phyloP scores from a whole-genome alignment of 2,888 invertebrate genomes.

The Drosophila formosana region DNA sequence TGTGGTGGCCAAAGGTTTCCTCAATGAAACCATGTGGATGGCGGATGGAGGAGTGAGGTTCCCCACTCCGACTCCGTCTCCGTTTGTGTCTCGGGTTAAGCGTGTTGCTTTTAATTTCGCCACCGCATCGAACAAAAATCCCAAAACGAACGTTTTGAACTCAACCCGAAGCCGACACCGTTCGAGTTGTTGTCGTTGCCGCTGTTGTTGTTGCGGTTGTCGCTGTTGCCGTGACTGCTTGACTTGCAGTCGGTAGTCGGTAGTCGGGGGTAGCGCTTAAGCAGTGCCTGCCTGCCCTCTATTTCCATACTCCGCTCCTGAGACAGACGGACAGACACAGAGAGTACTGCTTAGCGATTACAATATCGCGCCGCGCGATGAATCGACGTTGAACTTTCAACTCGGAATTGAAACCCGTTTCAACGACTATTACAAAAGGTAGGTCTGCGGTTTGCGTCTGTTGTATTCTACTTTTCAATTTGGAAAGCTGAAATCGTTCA shows the following conservation, averaged over 20 bases:
- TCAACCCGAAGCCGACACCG: conserved; percentile 46
- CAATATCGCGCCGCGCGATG: conserved; percentile 76
- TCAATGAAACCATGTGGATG: conserved; percentile 63
- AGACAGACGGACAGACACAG: background rate
- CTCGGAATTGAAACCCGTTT: conserved; percentile 59
- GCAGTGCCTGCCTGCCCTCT: conserved; percentile 18
- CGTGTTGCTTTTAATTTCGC: conserved; percentile 76
- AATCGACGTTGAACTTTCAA: conserved; percentile 77
- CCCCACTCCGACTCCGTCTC: conserved; percentile 9
- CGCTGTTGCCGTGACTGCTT: conserved; percentile 64
- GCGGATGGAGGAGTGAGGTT: conserved; percentile 1
- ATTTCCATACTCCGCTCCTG: conserved; percentile 37
- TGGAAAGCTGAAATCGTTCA: conserved; percentile 71
- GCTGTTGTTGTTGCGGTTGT: conserved; percentile 20
- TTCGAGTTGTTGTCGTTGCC: conserved; percentile 10
- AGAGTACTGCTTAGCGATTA: conserved; percentile 52
- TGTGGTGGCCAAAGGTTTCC: conserved; percentile 60
- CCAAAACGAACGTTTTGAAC: conserved; percentile 68
- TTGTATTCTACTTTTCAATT: conserved; percentile 74
- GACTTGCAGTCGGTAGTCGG: conserved; percentile 32
- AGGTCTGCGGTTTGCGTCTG: conserved; percentile 14
- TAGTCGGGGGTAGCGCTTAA: conserved; percentile 23
- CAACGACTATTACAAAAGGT: conserved; percentile 9
- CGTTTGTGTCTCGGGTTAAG: conserved; percentile 60
- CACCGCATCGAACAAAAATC: conserved; percentile 74